phyloP scores from a whole-genome alignment of 2,888 invertebrate species.

The Magallana nippona region DNA sequence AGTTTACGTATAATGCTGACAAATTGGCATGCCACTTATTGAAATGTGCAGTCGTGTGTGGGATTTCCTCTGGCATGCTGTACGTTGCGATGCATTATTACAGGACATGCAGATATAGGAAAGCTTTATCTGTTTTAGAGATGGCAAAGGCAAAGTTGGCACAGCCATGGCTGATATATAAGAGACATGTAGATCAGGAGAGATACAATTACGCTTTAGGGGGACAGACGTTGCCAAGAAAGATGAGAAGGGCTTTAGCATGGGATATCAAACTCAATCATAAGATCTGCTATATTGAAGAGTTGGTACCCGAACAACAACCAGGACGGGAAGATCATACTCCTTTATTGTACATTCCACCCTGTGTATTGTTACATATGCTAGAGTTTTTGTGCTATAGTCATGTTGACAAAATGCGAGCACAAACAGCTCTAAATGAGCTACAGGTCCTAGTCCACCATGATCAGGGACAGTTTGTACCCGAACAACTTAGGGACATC shows the following conservation, averaged over 20 bases:
- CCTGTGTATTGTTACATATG: background rate
- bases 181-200: background rate
- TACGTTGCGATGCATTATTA: background rate
- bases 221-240: background rate
- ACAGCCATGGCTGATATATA: background rate
- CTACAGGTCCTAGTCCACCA: background rate
- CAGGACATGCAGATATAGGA: background rate
- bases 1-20: background rate
- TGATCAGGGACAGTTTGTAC: background rate
- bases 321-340: background rate
- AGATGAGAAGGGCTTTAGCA: background rate
- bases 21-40: background rate
- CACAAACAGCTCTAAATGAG: background rate
- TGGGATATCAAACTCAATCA: background rate
- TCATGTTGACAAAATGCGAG: background rate
- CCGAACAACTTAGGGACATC: background rate
- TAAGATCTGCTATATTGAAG: background rate
- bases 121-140: background rate
- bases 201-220: background rate
- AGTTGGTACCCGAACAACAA: background rate
- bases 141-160: conserved; percentile 4
- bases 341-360: background rate
- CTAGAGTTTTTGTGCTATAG: background rate
- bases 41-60: background rate
- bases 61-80: background rate